Base-by-base conservation (phyloP, 2,797 vertebrate genomes). In the Scyliorhinus canicula region DNA sequence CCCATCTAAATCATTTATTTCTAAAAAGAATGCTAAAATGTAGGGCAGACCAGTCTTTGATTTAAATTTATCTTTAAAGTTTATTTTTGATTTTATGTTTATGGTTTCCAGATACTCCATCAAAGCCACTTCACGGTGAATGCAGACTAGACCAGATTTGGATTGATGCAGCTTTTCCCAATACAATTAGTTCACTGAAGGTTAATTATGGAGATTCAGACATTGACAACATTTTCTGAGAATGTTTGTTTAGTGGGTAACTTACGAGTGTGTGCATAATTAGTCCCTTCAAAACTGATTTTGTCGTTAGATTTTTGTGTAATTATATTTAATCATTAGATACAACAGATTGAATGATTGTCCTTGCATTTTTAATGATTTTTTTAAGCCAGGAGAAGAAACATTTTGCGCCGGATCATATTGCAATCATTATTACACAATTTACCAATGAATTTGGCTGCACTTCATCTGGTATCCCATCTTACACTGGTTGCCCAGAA, bases 21-120 rank as follows among this genome's bases (percentile, higher is more conserved):
- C 28, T 55, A 31, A 35, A 50, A 12, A 35, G 8, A 86, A 86
- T 55, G 11, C 50, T 86, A 50, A 60, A 60, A n/a, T 5, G 21
- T 8, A 16, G 5, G 6, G 26, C 31, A 28, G 47, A 31, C 26
- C 26, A 2, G 21, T 7, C 35, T n/a, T 90, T 60, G 35, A 60
- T n/a, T 90, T 60, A 90, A 90, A 57, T 21, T 84, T 21, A 47
- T 86, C 4, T 86, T 90, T n/a, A n/a, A 35, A 90, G 35, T 60
- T 19, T 90, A 90, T 60, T 40, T 90, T 35, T 90, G 35, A 90
- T 90, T 90, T n/a, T 90, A 90, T 16, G 55, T 31, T 90, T 55
- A 19, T 60, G 85, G 60, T n/a, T 90, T 90, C 55, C 26, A 31
- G 35, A 12, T 31, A 12, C 55, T 86, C 55, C 14, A 40, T 21